A percentile compares a stretch with the other conserved stretches of the same genome.
Conservation (phyloP, 2,888 invertebrate genomes). For the Cyaniris semiargus region DNA sequence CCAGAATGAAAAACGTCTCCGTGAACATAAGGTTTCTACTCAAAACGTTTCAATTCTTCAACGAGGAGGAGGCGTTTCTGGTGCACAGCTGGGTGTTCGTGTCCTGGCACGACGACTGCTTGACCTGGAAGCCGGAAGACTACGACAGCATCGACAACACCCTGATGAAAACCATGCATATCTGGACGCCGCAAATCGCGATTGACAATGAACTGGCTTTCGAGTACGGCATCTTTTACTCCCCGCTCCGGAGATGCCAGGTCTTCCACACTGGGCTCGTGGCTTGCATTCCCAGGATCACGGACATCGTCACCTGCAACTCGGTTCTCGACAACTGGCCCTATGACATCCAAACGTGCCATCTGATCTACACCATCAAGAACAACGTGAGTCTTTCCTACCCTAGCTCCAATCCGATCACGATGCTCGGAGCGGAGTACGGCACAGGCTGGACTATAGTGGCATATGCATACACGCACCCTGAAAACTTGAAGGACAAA, state of each 20-base stretch:
- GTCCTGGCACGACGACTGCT: constrained; percentile 44
- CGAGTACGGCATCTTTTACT: constrained; percentile 32
- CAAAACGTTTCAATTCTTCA: constrained; percentile 48
- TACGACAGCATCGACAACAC: constrained; percentile 41
- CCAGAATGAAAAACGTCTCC: background rate
- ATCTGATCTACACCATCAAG: constrained; percentile 42
- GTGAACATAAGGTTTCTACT: constrained; percentile 45
- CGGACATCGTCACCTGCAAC: constrained; percentile 38
- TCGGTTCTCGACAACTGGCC: constrained; percentile 48
- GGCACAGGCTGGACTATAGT: constrained; percentile 54
- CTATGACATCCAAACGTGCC: constrained; percentile 50
- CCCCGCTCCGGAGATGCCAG: constrained; percentile 38
- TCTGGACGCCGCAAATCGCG: constrained; percentile 44
- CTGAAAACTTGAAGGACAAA: constrained; percentile 41
- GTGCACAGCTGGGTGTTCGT: constrained; percentile 43
- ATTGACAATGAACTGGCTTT: constrained; percentile 42
- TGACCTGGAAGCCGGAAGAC: constrained; percentile 45
- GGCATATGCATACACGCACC: constrained; percentile 44
- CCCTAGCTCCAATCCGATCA: constrained; percentile 37
- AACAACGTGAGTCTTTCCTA: constrained; percentile 42
- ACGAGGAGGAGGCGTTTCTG: constrained; percentile 45
- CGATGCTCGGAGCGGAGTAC: constrained; percentile 45
- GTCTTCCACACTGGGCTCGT: constrained; percentile 42
- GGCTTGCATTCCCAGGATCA: background rate
- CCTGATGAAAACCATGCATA: constrained; percentile 17